Conservation (phyloP, 1,140 invertebrate species). For the Drosophila eugracilis region DNA sequence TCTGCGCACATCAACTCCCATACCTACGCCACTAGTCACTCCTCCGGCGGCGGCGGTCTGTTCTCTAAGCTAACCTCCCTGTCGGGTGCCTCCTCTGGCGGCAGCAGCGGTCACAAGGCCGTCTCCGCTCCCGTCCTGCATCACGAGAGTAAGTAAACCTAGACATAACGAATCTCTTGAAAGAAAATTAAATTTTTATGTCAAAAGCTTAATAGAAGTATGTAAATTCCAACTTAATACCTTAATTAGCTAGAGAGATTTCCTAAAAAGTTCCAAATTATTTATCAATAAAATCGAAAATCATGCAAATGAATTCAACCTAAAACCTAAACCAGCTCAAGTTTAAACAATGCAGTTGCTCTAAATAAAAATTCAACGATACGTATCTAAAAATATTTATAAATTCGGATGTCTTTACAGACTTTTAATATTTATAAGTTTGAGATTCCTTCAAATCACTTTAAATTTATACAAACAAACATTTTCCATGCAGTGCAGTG, state of each 20-base stretch:
- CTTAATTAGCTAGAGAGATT: no score
- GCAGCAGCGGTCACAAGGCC: slow-evolving; percentile 69
- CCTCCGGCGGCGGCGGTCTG: slow-evolving; percentile 62
- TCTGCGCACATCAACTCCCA: slow-evolving; percentile 88
- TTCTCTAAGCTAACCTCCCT: slow-evolving; percentile 78
- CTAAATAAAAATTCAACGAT: neutral
- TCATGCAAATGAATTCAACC: neutral
- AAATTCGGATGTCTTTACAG: no score
- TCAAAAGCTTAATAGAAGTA: no score
- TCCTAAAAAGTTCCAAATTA: no score
- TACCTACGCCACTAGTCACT: slow-evolving; percentile 69
- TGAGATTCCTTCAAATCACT: neutral
- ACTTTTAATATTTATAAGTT: neutral
- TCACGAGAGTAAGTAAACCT: slow-evolving; percentile 76
- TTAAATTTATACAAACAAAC: neutral
- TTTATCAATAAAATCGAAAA: neutral
- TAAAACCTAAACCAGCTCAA: neutral
- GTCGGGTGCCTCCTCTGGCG: slow-evolving; percentile 79
- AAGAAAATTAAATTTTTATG: no score
- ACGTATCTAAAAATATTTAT: slow-evolving; percentile 1
- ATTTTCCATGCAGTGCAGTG: neutral
- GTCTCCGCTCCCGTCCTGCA: slow-evolving; percentile 59
- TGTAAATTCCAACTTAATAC: no score
- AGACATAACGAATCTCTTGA: no score
- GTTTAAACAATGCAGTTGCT: neutral